Evolutionary conservation across 2,113 vertebrate species (phyloP).

Genomic region (Myotis lucifugus): DNA sequence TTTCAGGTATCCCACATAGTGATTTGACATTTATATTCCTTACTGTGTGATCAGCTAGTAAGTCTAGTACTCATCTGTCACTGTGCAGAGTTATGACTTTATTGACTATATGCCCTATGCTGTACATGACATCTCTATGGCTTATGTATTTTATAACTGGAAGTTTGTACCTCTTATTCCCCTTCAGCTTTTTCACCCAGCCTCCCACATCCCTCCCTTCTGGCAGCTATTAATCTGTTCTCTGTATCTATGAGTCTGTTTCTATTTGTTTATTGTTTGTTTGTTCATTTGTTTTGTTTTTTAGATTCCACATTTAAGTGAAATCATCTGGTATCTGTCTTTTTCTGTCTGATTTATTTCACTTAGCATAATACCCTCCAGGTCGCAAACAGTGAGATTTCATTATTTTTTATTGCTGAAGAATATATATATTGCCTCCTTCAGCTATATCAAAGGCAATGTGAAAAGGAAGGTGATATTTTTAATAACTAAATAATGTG

Average conservation of each 20-base stretch:
- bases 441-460: background rate
- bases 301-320: background rate
- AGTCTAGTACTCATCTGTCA: background rate
- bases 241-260: background rate
- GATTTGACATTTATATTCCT: background rate
- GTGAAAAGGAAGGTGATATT: background rate
- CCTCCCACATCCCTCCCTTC: background rate
- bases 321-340: background rate
- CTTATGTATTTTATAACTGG: background rate
- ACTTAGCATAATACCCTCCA: background rate
- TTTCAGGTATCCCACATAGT: background rate
- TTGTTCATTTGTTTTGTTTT: background rate
- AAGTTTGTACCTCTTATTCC: background rate
- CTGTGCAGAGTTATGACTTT: background rate
- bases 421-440: background rate
- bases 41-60: background rate
- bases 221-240: background rate
- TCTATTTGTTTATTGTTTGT: background rate
- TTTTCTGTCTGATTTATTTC: background rate
- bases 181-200: background rate
- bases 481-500: constrained; percentile 43
- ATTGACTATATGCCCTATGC: background rate
- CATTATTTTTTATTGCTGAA: background rate
- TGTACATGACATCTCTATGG: background rate
- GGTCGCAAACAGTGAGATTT: background rate